Percentiles rank a stretch among this genome's conserved stretches.
These are phyloP conservation scores for Ammodytes marinus DNA, from an alignment of 2,113 vertebrate genomes.

Conservation along the genomic window DNA sequence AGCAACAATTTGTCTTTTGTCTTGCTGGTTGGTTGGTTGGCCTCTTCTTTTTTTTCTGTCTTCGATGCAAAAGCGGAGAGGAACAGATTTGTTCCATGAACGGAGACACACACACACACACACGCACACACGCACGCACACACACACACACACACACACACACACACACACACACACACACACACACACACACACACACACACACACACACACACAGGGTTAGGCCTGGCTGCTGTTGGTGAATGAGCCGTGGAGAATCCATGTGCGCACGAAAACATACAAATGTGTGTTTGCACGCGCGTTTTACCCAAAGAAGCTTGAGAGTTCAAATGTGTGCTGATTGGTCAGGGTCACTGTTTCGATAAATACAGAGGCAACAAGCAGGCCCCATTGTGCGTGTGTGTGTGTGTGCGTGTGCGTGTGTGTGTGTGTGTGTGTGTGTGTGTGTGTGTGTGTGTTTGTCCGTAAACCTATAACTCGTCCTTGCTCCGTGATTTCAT, in stretches of 20 bases:
- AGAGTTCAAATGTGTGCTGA: slow-evolving; percentile 32
- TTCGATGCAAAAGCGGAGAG: slow-evolving; percentile 38
- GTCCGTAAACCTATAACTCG: slow-evolving; percentile 35
- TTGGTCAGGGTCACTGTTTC: slow-evolving; percentile 41
- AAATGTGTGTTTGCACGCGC: neutral
- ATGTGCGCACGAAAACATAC: slow-evolving; percentile 10
- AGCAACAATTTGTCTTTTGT: slow-evolving; percentile 40
- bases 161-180: too few species aligned
- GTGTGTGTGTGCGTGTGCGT: neutral
- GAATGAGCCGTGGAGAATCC: slow-evolving; percentile 57
- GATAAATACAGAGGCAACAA: slow-evolving; percentile 13
- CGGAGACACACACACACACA: too few species aligned
- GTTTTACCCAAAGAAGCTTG: slow-evolving; percentile 1
- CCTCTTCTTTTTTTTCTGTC: slow-evolving; percentile 7
- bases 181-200: too few species aligned
- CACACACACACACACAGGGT: neutral
- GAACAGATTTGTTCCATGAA: slow-evolving; percentile 43
- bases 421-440: neutral
- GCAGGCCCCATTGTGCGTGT: neutral
- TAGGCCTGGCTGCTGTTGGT: slow-evolving; percentile 33
- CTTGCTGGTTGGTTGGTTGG: neutral
- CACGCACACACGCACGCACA: too few species aligned
- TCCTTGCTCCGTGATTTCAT: slow-evolving; percentile 53
- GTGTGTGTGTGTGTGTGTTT: neutral
- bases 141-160: too few species aligned